These are phyloP conservation scores for Enteromius trimaculatus DNA, from an alignment of 2,797 vertebrate genomes.

Conservation along the genomic window DNA sequence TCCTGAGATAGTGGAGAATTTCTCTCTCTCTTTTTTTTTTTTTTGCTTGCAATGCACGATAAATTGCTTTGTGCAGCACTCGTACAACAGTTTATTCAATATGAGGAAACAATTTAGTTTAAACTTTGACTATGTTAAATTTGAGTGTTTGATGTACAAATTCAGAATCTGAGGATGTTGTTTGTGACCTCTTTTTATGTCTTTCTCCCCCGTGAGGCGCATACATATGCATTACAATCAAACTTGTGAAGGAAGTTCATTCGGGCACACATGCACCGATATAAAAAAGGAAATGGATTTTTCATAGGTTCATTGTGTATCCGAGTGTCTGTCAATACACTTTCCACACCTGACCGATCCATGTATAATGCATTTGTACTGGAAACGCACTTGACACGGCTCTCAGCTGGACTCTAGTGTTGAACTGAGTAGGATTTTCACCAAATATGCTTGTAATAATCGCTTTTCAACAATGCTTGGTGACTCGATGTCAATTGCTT, in stretches of 20 bases:
- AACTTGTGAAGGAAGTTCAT: constrained; percentile 1
- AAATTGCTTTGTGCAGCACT: not conserved
- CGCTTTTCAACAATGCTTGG: not conserved
- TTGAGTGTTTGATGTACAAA: not conserved
- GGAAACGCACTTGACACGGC: constrained; percentile 9
- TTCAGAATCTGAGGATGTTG: not conserved
- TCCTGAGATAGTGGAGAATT: not conserved
- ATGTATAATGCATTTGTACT: constrained; percentile 38
- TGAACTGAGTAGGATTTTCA: constrained; percentile 24
- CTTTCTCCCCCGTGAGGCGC: not conserved
- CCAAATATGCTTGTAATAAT: constrained; percentile 23
- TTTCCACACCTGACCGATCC: constrained; percentile 32
- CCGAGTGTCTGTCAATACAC: constrained; percentile 14
- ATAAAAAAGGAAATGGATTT: constrained; percentile 40
- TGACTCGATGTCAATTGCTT: constrained; percentile 1
- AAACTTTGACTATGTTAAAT: not conserved
- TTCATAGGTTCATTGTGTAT: constrained; percentile 24
- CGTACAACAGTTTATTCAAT: not conserved
- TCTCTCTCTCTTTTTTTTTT: not conserved
- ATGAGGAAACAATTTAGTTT: not conserved
- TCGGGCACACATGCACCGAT: constrained; percentile 25
- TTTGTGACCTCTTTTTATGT: constrained; percentile 11
- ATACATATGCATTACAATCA: not conserved
- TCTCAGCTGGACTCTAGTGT: constrained; percentile 1
- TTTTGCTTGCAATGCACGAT: not conserved